phyloP scores from a whole-genome alignment of 2,888 invertebrate genomes.

The Andrena fulva region DNA sequence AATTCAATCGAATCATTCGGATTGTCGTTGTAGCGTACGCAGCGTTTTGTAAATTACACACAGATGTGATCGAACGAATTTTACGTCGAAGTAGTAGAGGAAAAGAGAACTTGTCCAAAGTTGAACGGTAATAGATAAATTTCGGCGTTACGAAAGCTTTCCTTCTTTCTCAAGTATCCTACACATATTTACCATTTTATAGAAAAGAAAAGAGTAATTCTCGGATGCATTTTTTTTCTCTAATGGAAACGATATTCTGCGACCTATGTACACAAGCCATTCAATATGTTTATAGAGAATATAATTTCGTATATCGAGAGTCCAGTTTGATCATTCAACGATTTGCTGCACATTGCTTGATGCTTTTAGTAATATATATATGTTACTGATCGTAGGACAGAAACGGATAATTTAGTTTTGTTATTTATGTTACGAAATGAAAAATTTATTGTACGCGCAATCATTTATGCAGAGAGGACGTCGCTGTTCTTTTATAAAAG shows the following conservation, averaged over 20 bases:
- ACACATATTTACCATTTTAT: constrained; percentile 44
- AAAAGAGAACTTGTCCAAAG: constrained; percentile 13
- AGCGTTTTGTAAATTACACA: constrained; percentile 38
- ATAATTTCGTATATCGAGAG: constrained; percentile 35
- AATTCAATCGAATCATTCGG: constrained; percentile 31
- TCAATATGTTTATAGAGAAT: constrained; percentile 37
- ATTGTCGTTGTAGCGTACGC: constrained; percentile 18
- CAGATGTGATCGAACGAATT: constrained; percentile 27
- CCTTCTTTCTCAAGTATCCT: constrained; percentile 17
- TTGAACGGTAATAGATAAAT: constrained; percentile 12
- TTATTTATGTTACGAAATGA: constrained; percentile 1
- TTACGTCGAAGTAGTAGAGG: constrained; percentile 20
- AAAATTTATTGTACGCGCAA: constrained; percentile 7
- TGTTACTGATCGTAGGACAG: background rate
- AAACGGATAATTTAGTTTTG: constrained; percentile 6
- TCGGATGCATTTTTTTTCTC: constrained; percentile 46
- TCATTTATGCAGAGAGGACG: constrained; percentile 4
- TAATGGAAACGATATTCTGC: constrained; percentile 33
- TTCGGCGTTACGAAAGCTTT: background rate
- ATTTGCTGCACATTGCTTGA: constrained; percentile 19
- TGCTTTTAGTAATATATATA: background rate
- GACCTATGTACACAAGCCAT: constrained; percentile 13
- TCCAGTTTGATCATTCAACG: constrained; percentile 54
- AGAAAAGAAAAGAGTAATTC: constrained; percentile 37
- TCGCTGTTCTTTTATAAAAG: constrained; percentile 19